Evolutionary conservation across 1,140 invertebrate species (phyloP), one percentile per base, ranked within the genome.

Genomic region (Aphis gossypii): DNA sequence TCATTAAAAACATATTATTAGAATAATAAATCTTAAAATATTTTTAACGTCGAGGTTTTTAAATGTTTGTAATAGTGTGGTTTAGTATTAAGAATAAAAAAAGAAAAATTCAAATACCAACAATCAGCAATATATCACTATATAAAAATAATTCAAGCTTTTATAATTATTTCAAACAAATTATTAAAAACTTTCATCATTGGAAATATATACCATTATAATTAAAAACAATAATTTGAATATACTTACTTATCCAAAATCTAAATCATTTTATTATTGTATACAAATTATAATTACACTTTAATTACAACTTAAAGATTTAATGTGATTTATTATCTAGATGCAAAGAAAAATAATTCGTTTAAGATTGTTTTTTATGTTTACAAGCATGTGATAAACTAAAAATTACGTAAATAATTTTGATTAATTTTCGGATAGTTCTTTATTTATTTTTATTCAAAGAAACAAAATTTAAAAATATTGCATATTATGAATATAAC

Each of bases 1-100:
- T 76, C 60, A 76, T 76, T 76, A 76, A 76, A 76, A 76, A n/a
- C 30, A 76, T 76, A 76, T 76, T 76, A 76, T 76, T 76, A 76
- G 60, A 6, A 76, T 76, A 76, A 76, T 76, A 76, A 76, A 76
- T 76, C 60, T 76, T n/a, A n/a, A 76, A 76, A 76, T 14, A 76
- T 18, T n/a, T 76, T 76, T 76, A n/a, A 76, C 60, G 60, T n/a
- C 30, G 4, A n/a, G 14, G 14, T n/a, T 76, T 68, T 76, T 76
- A 76, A 76, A 76, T 76, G 60, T n/a, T 76, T 76, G 14, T 76
- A n/a, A 76, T 18, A 76, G 0, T 76, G 14, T 18, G n/a, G 60
- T 76, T 6, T 6, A n/a, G 18, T 68, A 68, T 68, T n/a, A 68
- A 68, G n/a, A 68, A 68, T 68, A 76, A n/a, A 76, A n/a, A 76